A percentile compares a stretch with the other conserved stretches of the same genome.
These are phyloP conservation scores for Galleria mellonella DNA, from an alignment of 1,140 invertebrate genomes.

Conservation along the genomic window DNA sequence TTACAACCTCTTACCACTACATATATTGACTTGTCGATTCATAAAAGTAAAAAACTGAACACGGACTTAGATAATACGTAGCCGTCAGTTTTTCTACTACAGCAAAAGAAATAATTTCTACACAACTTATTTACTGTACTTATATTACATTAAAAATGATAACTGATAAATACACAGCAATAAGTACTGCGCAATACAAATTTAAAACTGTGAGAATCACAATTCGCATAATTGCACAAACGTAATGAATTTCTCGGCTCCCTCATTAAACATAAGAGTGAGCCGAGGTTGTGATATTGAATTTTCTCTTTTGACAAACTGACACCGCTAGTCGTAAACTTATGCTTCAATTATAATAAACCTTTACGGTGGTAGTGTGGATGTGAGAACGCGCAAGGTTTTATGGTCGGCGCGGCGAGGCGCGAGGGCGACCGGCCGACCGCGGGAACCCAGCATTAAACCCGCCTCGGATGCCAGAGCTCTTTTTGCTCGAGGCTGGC, in stretches of 20 bases:
- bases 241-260: neutral
- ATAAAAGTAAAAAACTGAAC: no score
- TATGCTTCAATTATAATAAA: constrained; percentile 65
- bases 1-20: no score
- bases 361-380: constrained; percentile 42
- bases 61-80: no score
- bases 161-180: no score
- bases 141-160: no score
- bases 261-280: constrained; percentile 4
- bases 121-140: no score
- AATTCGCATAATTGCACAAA: no score
- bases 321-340: constrained; percentile 43
- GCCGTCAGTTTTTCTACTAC: no score
- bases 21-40: no score
- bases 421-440: constrained; percentile 8
- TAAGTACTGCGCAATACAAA: no score
- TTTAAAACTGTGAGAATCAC: no score
- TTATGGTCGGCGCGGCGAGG: constrained; percentile 30
- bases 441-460: constrained; percentile 37
- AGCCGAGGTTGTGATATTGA: constrained; percentile 25
- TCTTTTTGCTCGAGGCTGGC: constrained; percentile 40
- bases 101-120: no score
- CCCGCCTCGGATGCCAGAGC: constrained; percentile 37
- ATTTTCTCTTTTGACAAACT: constrained; percentile 40
- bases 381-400: constrained; percentile 51